phyloP scores from a whole-genome alignment of 2,888 invertebrate species.

The Lepidocyrtoides sp. region DNA sequence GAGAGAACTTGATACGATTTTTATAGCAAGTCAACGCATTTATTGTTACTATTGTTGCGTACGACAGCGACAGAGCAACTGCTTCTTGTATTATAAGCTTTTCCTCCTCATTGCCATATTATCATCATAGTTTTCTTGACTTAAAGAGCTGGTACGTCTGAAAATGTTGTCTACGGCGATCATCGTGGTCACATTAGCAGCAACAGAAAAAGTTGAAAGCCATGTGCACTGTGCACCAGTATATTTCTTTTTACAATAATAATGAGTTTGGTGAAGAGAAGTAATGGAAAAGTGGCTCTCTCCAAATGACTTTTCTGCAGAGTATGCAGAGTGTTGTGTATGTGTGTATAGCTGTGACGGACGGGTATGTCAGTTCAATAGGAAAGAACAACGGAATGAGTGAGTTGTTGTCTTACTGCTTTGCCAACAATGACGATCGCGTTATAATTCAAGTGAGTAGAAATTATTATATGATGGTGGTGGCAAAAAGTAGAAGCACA shows the following conservation, averaged over 20 bases:
- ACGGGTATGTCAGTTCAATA: background rate
- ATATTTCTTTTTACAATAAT: background rate
- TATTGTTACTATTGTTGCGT: background rate
- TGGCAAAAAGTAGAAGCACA: background rate
- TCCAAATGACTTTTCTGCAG: background rate
- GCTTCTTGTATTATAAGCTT: background rate
- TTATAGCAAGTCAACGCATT: conserved; percentile 32
- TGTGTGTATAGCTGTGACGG: too few species aligned
- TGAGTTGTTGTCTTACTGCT: conserved; percentile 36
- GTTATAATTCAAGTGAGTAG: background rate
- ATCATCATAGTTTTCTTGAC: background rate
- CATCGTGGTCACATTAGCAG: background rate
- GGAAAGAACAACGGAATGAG: conserved; percentile 6
- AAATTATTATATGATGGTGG: background rate
- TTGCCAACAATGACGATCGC: conserved; percentile 31
- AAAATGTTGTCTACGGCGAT: background rate
- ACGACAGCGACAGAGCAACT: background rate
- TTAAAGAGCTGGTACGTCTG: background rate
- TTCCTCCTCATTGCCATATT: background rate
- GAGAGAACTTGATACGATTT: conserved; percentile 9
- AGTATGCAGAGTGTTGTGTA: too few species aligned
- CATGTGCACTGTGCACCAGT: background rate
- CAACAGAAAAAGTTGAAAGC: conserved; percentile 18
- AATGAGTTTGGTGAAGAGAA: background rate
- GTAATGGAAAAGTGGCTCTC: conserved; percentile 5